phyloP scores from a whole-genome alignment of 2,113 vertebrate genomes.

The Rhabdomys dilectus region DNA sequence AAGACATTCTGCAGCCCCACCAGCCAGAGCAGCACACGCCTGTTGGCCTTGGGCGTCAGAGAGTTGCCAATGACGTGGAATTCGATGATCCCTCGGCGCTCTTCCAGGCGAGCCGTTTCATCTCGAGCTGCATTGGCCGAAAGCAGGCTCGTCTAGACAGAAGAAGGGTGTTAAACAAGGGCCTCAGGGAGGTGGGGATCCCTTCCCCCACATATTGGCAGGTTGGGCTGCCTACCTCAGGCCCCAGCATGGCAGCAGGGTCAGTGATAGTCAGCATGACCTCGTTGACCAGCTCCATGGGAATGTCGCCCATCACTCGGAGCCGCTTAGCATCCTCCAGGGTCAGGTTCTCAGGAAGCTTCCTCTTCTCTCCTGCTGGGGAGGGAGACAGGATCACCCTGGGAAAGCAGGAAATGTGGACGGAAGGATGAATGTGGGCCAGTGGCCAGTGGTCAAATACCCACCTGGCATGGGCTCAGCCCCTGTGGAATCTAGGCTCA shows the following conservation, averaged over 20 bases:
- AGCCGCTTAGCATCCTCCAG: conserved; percentile 98
- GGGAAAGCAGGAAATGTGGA: not conserved
- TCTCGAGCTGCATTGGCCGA: conserved; percentile 97
- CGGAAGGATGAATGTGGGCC: too few relatives aligned
- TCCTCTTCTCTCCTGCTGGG: conserved; percentile 95
- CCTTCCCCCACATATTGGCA: rapidly evolving
- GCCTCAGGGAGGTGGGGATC: rapidly evolving
- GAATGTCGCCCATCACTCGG: conserved; percentile 98
- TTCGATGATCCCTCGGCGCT: conserved; percentile 97
- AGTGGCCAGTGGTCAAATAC: not conserved
- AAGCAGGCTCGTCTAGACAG: conserved; percentile 94
- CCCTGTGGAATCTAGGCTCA: conserved; percentile 88
- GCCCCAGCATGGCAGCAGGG: conserved; percentile 98
- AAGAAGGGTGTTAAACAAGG: rapidly evolving
- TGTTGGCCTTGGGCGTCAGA: conserved; percentile 97
- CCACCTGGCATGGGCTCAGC: conserved; percentile 93
- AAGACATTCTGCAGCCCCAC: conserved; percentile 99
- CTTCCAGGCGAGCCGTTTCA: conserved; percentile 97
- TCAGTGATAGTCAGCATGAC: conserved; percentile 99
- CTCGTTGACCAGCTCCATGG: conserved; percentile 99
- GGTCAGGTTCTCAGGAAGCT: conserved; percentile 95
- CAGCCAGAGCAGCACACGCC: conserved; percentile 98
- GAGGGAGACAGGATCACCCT: conserved; percentile 22
- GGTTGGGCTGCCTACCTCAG: conserved; percentile 87
- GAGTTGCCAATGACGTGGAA: conserved; percentile 99